Evolutionary conservation across 1,140 invertebrate genomes (phyloP).

Genomic region (Ridgeia piscesae): DNA sequence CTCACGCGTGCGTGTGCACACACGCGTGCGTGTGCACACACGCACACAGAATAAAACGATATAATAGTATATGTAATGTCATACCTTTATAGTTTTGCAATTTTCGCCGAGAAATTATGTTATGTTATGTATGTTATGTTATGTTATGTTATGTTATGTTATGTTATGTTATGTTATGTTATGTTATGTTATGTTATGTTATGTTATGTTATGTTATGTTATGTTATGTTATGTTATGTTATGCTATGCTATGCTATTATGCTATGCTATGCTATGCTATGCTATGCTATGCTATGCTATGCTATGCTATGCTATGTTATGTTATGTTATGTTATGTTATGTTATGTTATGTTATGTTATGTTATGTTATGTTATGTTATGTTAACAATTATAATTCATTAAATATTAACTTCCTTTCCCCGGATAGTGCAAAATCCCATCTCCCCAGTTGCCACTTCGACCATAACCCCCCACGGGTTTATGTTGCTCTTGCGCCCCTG

Average conservation of each 20-base stretch:
- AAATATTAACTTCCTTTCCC: background rate
- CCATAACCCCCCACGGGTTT: background rate
- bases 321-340: no score
- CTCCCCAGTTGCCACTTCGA: background rate
- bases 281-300: no score
- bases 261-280: no score
- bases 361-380: background rate
- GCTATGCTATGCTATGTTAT: no score
- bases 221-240: background rate
- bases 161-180: background rate
- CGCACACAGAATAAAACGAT: background rate
- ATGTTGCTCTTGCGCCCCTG: background rate
- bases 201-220: background rate
- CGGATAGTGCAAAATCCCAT: background rate
- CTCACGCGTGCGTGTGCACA: background rate
- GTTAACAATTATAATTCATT: background rate
- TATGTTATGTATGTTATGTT: background rate
- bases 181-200: background rate
- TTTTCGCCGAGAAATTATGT: no score
- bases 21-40: background rate
- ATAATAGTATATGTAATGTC: no score
- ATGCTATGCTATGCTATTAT: no score
- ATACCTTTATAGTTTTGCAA: no score
- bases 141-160: background rate
- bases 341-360: background rate